Evolutionary conservation across 2,797 vertebrate species (phyloP).

Genomic region (Numenius phaeopus): DNA sequence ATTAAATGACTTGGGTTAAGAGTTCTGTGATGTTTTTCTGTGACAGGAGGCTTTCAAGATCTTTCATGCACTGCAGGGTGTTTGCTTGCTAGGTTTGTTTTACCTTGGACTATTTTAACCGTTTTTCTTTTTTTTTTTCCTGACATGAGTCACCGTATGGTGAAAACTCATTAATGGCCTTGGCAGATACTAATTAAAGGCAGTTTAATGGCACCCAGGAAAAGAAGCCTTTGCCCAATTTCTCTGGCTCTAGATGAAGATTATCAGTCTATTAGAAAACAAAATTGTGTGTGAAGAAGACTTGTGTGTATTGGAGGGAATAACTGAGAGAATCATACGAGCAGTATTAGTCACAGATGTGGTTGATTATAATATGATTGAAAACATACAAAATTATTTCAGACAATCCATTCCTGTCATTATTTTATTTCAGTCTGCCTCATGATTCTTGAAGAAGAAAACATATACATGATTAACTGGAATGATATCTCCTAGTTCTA

Average conservation of each 20-base stretch:
- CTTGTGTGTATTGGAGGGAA: not conserved
- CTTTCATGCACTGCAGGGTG: not conserved
- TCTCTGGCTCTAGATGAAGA: not conserved
- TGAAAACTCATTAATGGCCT: not conserved
- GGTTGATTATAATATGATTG: not conserved
- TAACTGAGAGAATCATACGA: not conserved
- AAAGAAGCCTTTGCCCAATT: not conserved
- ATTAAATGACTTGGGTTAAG: not conserved
- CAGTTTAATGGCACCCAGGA: not conserved
- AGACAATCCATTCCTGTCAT: not conserved
- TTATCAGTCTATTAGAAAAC: not conserved
- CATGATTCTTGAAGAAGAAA: not conserved
- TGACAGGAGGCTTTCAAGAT: not conserved
- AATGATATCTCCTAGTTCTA: not conserved
- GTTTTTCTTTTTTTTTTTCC: not conserved
- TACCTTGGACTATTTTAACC: not conserved
- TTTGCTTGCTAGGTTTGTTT: not conserved
- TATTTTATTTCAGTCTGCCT: not conserved
- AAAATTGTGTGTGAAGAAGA: not conserved
- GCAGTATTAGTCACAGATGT: not conserved
- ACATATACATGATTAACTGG: not conserved
- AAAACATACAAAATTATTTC: not conserved
- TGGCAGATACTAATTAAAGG: not conserved
- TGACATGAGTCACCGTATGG: not conserved
- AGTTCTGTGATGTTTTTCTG: not conserved